Evolutionary conservation across 1,140 invertebrate species (phyloP), one percentile per base, ranked within the genome.

Genomic region (Lordiphosa clarofinis): DNA sequence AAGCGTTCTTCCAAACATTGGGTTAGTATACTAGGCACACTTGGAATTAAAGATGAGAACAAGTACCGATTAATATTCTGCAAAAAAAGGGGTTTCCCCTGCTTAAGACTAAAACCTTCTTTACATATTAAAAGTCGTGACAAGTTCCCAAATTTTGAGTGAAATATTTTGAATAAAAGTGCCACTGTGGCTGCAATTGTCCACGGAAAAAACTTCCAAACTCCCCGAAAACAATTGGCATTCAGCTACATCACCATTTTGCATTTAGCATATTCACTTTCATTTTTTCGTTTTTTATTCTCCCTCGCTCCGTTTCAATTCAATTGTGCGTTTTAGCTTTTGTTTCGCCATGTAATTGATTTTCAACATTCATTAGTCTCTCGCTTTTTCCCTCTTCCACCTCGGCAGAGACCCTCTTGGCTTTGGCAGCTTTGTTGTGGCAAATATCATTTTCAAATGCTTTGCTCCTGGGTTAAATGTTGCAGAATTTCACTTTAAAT

Each of bases 231-330:
- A 48, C 55, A 55, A 68, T 65, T 54, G 43, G 61, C 44, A 42
- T 37, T 21, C 33, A 33, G 12, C 37, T 43, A 13, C 56, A 47
- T 19, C 66, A 60, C 15, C 66, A 60, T 75, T 79, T 81, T 75
- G 61, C 75, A 82, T 75, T 79, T 81, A 81, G 61, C 75, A 82
- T 81, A 74, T 81, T 74, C 65, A 64, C 71, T 69, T 64, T 75
- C 78, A 56, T 59, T 81, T 79, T 81, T 71, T 48, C 56, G 24
- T 44, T 48, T 31, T 38, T 36, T 40, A n/a, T n/a, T 38, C 7
- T 6, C 9, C 28, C 15, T 37, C 36, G 33, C 36, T 36, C 24
- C n/a, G 9, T 19, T 37, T 53, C 57, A 35, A 57, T 67, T 37
- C 28, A 31, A 31, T 31, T 31, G 28, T 31, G 36, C 37, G 12